Evolutionary conservation across 1,140 invertebrate genomes (phyloP).

Genomic region (Zaprionus nigranus): DNA sequence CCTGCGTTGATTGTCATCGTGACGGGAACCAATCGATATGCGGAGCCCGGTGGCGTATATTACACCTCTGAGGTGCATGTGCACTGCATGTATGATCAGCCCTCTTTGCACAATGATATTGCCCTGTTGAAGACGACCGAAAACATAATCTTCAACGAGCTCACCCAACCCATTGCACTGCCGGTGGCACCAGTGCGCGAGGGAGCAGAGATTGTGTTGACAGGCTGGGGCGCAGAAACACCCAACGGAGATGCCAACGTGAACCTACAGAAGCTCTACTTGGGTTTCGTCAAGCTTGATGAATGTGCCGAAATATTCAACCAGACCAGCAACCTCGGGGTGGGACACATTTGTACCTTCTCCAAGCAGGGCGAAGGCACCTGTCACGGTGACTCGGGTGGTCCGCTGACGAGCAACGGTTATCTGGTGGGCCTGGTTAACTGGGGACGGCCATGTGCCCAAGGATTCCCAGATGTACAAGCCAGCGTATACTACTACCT

Average conservation of each 20-base stretch:
- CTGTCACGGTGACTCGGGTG: slow-evolving; percentile 85
- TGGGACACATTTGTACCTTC: slow-evolving; percentile 86
- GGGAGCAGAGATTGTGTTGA: slow-evolving; percentile 80
- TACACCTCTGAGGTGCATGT: slow-evolving; percentile 43
- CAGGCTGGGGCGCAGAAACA: slow-evolving; percentile 85
- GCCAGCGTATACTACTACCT: slow-evolving; percentile 79
- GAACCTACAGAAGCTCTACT: slow-evolving; percentile 57
- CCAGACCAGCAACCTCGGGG: slow-evolving; percentile 52
- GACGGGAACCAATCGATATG: slow-evolving; percentile 57
- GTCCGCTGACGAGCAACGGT: slow-evolving; percentile 81
- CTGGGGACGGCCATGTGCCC: slow-evolving; percentile 86
- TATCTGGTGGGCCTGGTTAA: slow-evolving; percentile 85
- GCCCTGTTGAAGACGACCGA: slow-evolving; percentile 84
- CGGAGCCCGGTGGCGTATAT: slow-evolving; percentile 52
- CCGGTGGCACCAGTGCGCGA: slow-evolving; percentile 14
- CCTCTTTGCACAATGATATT: slow-evolving; percentile 85
- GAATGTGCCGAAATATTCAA: slow-evolving; percentile 64
- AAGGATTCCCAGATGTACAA: slow-evolving; percentile 85
- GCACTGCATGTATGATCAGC: slow-evolving; percentile 72
- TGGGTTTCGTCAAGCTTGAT: slow-evolving; percentile 50
- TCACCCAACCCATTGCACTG: slow-evolving; percentile 82
- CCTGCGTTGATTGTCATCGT: slow-evolving; percentile 43
- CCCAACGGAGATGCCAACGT: slow-evolving; percentile 41
- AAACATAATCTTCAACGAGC: slow-evolving; percentile 83
- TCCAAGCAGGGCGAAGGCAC: slow-evolving; percentile 86